Conservation (phyloP, 2,888 invertebrate genomes). For the Hymenopus coronatus region DNA sequence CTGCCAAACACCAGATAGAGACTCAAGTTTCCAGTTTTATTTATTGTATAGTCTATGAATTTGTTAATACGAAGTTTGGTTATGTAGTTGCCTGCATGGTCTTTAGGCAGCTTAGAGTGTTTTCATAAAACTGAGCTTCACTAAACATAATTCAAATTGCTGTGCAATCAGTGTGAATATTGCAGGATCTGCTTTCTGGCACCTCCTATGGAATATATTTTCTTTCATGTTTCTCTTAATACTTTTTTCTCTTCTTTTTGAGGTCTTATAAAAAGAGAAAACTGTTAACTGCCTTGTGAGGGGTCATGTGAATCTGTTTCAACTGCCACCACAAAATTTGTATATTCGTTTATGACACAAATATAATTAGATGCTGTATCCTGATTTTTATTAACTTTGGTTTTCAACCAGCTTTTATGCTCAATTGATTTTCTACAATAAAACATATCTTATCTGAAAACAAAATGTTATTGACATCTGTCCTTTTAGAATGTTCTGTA, state of each 20-base stretch:
- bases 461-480: not conserved
- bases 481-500: not conserved
- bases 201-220: not conserved
- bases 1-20: not conserved
- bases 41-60: not conserved
- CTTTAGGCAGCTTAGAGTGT: slow-evolving; percentile 3
- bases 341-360: slow-evolving; percentile 20
- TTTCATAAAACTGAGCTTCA: not conserved
- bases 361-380: slow-evolving; percentile 6
- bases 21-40: not conserved
- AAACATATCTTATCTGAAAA: not conserved
- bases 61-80: not conserved
- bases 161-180: not conserved
- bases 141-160: not conserved
- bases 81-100: not conserved
- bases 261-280: not conserved
- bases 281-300: slow-evolving; percentile 6
- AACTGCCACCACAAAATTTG: slow-evolving; percentile 15
- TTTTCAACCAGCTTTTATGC: slow-evolving; percentile 1
- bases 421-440: slow-evolving; percentile 1
- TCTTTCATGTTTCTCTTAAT: not conserved
- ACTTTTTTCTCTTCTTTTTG: not conserved
- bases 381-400: not conserved
- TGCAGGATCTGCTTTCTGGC: not conserved
- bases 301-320: not conserved